Evolutionary conservation across 2,113 vertebrate species (phyloP), one percentile per base, ranked within the genome.

Genomic region (Sylvilagus bachmani): DNA sequence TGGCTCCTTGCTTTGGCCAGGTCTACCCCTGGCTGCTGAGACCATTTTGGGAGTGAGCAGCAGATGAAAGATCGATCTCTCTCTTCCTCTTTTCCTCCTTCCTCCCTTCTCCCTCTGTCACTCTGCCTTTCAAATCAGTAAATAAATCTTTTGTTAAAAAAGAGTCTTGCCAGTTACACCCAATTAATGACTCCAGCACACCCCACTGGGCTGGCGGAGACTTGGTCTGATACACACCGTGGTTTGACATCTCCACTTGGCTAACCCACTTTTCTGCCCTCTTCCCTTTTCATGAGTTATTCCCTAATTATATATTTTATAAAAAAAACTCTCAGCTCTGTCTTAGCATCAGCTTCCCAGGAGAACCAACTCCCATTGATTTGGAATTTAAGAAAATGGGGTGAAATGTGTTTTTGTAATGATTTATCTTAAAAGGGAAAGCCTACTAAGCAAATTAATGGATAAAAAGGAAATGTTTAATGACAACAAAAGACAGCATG

Each of bases 381-480:
- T 61, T 81, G 27, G 51, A 61, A 62, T 91, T 79, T 84, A 79
- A 79, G 81, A 88, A 73, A 64, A 84, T 67, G 51, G 17, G 33
- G 25, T 79, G 49, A 83, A 74, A 38, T 69, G 19, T 27, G 29
- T 61, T 96, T 87, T 91, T 83, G 66, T 69, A 61, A 73, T 84
- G 33, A 78, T 27, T 95, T 74, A 79, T 86, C 77, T 88, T 77
- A 53, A 84, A 96, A 83, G 29, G 13, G 16, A 14, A 74, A 53
- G 22, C 1, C 22, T 75, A 36, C 49, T 88, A 79, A 91, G 66
- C 16, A 79, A 80, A 74, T 75, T 75, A 74, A 61, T 55, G 25
- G 44, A 36, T 85, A 74, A 96, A 61, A 93, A 64, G 44, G 36
- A 58, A 75, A 96, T 58, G 10, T 44, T 93, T 84, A 64, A 69